These are phyloP conservation scores for Aplidium turbinatum DNA, from an alignment of 23 tunicate species.

Conservation along the genomic window DNA sequence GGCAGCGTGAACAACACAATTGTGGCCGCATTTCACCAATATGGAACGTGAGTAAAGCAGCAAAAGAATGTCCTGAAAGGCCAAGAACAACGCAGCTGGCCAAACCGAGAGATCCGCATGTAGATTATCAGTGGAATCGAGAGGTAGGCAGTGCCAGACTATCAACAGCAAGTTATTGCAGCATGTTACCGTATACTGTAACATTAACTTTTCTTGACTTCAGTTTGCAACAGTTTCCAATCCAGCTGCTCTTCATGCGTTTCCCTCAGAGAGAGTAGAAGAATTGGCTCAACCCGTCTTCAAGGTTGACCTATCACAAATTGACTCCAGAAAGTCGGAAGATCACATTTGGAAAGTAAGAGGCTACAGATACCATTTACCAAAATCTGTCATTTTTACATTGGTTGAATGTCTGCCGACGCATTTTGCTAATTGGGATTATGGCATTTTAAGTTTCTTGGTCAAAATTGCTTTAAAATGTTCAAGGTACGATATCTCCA, in stretches of 20 bases:
- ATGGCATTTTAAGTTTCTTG: no score
- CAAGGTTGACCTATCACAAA: slow-evolving; percentile 40
- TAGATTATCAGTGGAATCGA: slow-evolving; percentile 50
- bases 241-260: slow-evolving; percentile 57
- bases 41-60: slow-evolving; percentile 54
- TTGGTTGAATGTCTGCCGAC: no score
- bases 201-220: no score
- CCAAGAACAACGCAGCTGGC: slow-evolving; percentile 67
- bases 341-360: slow-evolving; percentile 58
- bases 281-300: slow-evolving; percentile 59
- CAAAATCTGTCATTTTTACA: no score
- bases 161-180: no score
- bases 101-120: slow-evolving; percentile 55
- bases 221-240: no score
- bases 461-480: no score
- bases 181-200: no score
- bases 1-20: slow-evolving; percentile 59
- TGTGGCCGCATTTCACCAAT: slow-evolving; percentile 73
- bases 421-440: no score
- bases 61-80: slow-evolving; percentile 30
- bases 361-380: no score
- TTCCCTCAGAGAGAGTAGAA: slow-evolving; percentile 36
- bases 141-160: slow-evolving; percentile 43
- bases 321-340: slow-evolving; percentile 74
- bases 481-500: no score